Evolutionary conservation across 2,888 invertebrate genomes (phyloP), one percentile per base, ranked within the genome.

Genomic region (Beris chalybata): DNA sequence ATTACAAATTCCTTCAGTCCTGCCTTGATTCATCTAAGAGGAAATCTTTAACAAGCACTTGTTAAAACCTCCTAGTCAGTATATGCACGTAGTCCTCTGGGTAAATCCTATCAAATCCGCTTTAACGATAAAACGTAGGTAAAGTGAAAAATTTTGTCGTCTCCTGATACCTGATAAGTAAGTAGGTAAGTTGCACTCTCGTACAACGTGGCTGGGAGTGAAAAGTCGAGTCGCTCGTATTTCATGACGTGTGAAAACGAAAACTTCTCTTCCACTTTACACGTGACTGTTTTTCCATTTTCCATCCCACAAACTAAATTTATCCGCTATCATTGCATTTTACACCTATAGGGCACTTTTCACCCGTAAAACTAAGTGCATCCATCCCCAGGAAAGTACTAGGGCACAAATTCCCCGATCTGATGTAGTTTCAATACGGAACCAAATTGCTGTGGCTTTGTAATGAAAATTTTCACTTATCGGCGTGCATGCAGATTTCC

Each of bases 91-190:
- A 15, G 54, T 5, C 50, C 29, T 32, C 15, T 29, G 12, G 38
- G 47, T 31, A 38, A 53, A 44, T 53, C 53, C 53, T 22, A 4
- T 15, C 29, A 54, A 64, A 64, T 54, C 54, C 64, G 63, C 29
- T 63, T 63, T 43, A n/a, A 54, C 30, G 54, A 45, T 64, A 64
- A 54, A 54, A n/a, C 30, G 2, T 12, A 64, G 64, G 54, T 54
- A 64, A 64, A 64, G 64, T 64, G 64, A 64, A 64, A 64, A 64
- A 64, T 64, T 22, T 54, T 53, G 54, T 64, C 53, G 54, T 64
- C 64, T 64, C 64, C 45, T 54, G 54, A 54, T 64, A 54, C 64
- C 64, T 64, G 64, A 53, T 64, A 61, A 61, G 22, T 22, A 22
- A 22, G 22, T 22, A 22, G 22, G 22, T 22, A 22, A 22, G 50